These are phyloP conservation scores for Copidosoma floridanum DNA, from an alignment of 1,140 invertebrate genomes.

Conservation along the genomic window DNA sequence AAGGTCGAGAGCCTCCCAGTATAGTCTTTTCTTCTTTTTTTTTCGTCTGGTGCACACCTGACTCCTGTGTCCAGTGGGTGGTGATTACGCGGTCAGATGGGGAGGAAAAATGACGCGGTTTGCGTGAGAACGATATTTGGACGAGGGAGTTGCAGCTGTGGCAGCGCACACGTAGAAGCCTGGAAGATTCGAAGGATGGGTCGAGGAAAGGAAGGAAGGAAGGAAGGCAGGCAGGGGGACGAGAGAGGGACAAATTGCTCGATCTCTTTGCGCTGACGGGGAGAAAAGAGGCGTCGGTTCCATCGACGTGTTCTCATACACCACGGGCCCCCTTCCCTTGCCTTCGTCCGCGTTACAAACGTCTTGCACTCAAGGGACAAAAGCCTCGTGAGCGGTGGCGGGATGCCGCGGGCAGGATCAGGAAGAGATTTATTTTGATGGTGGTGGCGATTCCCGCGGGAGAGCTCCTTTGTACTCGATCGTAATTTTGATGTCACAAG, in stretches of 20 bases:
- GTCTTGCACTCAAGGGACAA: slow-evolving; percentile 18
- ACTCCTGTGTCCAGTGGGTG: too few species aligned
- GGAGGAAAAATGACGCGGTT: too few species aligned
- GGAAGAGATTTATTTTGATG: not conserved
- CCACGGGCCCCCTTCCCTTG: too few species aligned
- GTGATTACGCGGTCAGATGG: too few species aligned
- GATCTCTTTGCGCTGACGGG: slow-evolving; percentile 1
- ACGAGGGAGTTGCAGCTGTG: too few species aligned
- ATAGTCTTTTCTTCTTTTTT: too few species aligned
- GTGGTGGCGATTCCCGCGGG: too few species aligned
- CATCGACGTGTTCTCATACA: slow-evolving; percentile 8
- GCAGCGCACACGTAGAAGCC: too few species aligned
- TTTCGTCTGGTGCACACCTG: too few species aligned
- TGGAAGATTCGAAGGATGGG: too few species aligned
- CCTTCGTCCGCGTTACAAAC: slow-evolving; percentile 22
- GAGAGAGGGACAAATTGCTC: not conserved
- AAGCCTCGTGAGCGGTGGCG: not conserved
- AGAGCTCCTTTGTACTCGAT: not conserved
- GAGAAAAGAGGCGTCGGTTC: slow-evolving; percentile 17
- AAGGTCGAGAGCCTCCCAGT: too few species aligned
- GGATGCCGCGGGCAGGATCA: not conserved
- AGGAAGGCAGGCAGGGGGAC: not conserved
- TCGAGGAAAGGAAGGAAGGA: not conserved
- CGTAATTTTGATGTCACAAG: not conserved
- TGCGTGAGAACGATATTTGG: too few species aligned